Percentiles rank a stretch among this genome's conserved stretches.
Conservation (phyloP, 2,888 invertebrate genomes). For the Eugnorisma glareosa region DNA sequence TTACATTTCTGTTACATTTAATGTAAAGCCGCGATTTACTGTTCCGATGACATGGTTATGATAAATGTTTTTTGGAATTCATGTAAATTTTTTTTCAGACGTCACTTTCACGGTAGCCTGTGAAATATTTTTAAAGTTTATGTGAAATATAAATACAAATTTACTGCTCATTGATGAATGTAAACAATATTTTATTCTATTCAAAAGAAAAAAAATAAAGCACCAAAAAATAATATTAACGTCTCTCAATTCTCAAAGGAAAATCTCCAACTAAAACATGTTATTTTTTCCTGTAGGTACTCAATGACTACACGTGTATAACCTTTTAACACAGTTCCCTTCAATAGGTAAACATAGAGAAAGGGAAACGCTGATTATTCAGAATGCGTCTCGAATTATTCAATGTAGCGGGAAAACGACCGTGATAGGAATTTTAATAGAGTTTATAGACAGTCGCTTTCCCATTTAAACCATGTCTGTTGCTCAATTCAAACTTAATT, state of each 20-base stretch:
- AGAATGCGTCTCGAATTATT: constrained; percentile 78
- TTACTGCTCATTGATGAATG: constrained; percentile 22
- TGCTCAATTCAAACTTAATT: constrained; percentile 52
- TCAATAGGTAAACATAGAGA: constrained; percentile 64
- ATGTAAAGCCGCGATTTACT: constrained; percentile 65
- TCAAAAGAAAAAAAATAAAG: neutral
- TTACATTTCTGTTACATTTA: constrained; percentile 76
- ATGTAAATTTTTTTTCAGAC: constrained; percentile 23
- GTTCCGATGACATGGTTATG: constrained; percentile 61
- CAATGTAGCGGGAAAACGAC: constrained; percentile 77
- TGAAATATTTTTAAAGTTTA: constrained; percentile 2
- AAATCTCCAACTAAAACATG: neutral
- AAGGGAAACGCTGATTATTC: constrained; percentile 77
- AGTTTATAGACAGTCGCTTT: constrained; percentile 73
- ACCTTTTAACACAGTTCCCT: constrained; percentile 51
- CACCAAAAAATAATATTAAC: neutral
- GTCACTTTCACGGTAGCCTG: neutral
- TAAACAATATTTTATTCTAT: neutral
- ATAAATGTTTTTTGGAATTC: constrained; percentile 51
- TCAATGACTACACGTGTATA: constrained; percentile 14
- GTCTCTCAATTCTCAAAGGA: neutral
- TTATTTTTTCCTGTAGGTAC: neutral
- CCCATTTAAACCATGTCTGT: constrained; percentile 66
- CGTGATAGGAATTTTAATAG: constrained; percentile 77
- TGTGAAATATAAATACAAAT: constrained; percentile 3